Base-by-base conservation (phyloP, 2,888 invertebrate genomes). In the Odontothrips loti region DNA sequence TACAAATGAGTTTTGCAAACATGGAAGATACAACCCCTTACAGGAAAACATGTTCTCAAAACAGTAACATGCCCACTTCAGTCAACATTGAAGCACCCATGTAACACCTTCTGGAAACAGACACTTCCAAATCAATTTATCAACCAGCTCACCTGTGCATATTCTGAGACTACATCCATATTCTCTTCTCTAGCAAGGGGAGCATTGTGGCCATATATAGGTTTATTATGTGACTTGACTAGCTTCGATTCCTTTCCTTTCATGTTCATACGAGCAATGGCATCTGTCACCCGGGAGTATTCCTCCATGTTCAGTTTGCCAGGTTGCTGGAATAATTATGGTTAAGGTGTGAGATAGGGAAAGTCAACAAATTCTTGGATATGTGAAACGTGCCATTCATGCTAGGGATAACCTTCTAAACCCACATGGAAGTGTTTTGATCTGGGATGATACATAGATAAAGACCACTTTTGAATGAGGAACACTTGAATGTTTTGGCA, bases 271-370 rank as follows among this genome's bases (percentile, higher is more conserved):
- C 91, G 90, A 84, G 91, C 91, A 79, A 96, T 91, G 9, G 95
- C 96, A 86, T 96, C 95, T 85, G 95, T 95, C 82, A 96, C 95
- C 88, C 95, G 92, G 80, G 94, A 93, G 87, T 94, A 96, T 87
- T 96, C 95, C 87, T 95, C 95, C 90, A 96, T 90, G 87, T 96
- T 96, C 86, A 96, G 88, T 88, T 96, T 96, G 82, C 96, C 96
- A 23, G 96, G 96, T 92, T 96, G 95, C 91, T 93, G 86, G 47
- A 86, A 86, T 81, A 84, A 82, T 84, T 81, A 83, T 82, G 27
- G 68, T 23, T 75, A 75, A 27, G 9, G 23, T 75, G 23, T 75
- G 9, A 83, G 78, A 80, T 78, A 43, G 34, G 34, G 34, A 43
- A 43, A 43, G 34, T 43, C 34, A 43, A 43, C 34, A 2, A 43